Evolutionary conservation across 2,888 invertebrate species (phyloP).

Genomic region (Erebia aethiops): DNA sequence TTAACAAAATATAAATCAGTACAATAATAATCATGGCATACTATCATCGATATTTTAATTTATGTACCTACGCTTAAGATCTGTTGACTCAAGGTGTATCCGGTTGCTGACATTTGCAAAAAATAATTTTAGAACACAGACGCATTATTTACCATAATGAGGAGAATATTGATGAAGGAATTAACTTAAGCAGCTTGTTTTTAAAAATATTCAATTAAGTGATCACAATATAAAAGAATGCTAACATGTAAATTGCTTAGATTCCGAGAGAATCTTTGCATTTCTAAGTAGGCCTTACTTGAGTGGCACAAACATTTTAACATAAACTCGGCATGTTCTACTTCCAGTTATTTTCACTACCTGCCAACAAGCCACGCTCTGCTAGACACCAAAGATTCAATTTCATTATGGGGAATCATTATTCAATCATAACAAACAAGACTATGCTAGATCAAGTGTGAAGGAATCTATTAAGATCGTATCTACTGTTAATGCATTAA

Average conservation of each 20-base stretch:
- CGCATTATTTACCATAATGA: slow-evolving; percentile 23
- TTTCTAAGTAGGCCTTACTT: slow-evolving; percentile 26
- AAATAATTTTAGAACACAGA: slow-evolving; percentile 27
- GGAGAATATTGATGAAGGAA: slow-evolving; percentile 5
- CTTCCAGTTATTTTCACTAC: slow-evolving; percentile 42
- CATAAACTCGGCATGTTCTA: slow-evolving; percentile 38
- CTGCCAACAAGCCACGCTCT: slow-evolving; percentile 41
- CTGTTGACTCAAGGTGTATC: slow-evolving; percentile 19
- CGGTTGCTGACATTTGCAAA: slow-evolving; percentile 33
- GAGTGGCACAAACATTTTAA: slow-evolving; percentile 33
- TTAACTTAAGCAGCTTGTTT: slow-evolving; percentile 21
- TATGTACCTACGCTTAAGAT: slow-evolving; percentile 19
- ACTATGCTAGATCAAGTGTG: slow-evolving; percentile 23
- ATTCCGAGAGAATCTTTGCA: slow-evolving; percentile 15
- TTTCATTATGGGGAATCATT: slow-evolving; percentile 38
- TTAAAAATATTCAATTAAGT: slow-evolving; percentile 2
- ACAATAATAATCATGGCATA: slow-evolving; percentile 4
- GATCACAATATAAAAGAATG: slow-evolving; percentile 29
- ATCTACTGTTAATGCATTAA: slow-evolving; percentile 8
- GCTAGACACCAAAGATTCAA: slow-evolving; percentile 37
- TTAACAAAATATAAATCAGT: neutral
- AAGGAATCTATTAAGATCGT: slow-evolving; percentile 28
- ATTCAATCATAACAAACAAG: slow-evolving; percentile 31
- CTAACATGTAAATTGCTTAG: slow-evolving; percentile 20
- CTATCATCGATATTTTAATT: slow-evolving; percentile 23